These are phyloP conservation scores for Knipowitschia caucasica DNA, from an alignment of 2,797 vertebrate genomes.

Conservation along the genomic window DNA sequence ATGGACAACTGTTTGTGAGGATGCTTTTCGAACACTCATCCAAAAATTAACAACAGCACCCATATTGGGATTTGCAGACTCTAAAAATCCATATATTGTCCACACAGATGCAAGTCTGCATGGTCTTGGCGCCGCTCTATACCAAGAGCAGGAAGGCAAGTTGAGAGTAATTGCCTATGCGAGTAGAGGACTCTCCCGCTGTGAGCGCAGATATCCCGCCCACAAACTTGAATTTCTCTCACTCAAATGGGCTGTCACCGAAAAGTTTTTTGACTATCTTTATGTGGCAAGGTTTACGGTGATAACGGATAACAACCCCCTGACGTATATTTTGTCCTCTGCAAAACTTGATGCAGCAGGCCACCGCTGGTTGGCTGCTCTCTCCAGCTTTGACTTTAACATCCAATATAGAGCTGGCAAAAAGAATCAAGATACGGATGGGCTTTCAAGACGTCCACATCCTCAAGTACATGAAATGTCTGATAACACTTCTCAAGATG, in stretches of 20 bases:
- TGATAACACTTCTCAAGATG: conserved; percentile 4
- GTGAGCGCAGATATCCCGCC: background rate
- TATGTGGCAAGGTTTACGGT: too few relatives aligned
- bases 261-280: too few relatives aligned
- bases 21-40: conserved; percentile 7
- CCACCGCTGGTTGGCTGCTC: conserved; percentile 3
- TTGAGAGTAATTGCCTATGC: too few relatives aligned
- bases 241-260: too few relatives aligned
- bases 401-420: conserved; percentile 13
- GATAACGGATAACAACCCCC: too few relatives aligned
- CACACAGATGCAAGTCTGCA: conserved; percentile 5
- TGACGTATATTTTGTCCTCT: too few relatives aligned
- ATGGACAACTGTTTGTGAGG: background rate
- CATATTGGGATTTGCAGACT: background rate
- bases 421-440: conserved; percentile 16
- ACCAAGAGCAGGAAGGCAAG: too few relatives aligned
- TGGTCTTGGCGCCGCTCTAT: too few relatives aligned
- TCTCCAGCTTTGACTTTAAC: conserved; percentile 13
- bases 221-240: conserved; percentile 10
- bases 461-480: background rate
- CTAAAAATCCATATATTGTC: background rate
- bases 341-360: too few relatives aligned
- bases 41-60: background rate
- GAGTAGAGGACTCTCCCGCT: too few relatives aligned
- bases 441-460: conserved; percentile 16